A percentile compares a stretch with the other conserved stretches of the same genome.
Evolutionary conservation across 2,888 invertebrate genomes (phyloP).

Genomic region (Acrocyrtus sp.): DNA sequence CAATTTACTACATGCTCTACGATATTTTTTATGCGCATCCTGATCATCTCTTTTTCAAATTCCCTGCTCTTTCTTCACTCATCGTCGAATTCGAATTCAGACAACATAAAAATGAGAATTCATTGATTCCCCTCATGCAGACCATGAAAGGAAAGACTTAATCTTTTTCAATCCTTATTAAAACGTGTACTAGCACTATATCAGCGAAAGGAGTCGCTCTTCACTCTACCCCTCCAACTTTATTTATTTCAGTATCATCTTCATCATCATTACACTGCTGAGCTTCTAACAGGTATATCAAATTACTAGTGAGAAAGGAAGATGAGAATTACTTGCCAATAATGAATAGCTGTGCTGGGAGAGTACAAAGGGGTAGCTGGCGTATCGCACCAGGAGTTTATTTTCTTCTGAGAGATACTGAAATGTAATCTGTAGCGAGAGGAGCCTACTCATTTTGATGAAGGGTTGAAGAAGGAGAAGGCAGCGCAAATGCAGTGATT

Average conservation of each 20-base stretch:
- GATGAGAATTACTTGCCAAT: conserved; percentile 2
- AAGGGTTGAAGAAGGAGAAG: conserved; percentile 42
- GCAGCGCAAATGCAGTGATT: conserved; percentile 46
- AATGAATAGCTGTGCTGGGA: neutral
- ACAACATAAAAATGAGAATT: conserved; percentile 7
- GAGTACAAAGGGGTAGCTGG: too few relatives aligned
- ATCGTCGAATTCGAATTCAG: too few relatives aligned
- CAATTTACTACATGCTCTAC: too few relatives aligned
- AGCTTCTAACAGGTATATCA: too few relatives aligned
- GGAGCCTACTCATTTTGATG: neutral
- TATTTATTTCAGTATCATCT: conserved; percentile 5
- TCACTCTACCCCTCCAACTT: conserved; percentile 2
- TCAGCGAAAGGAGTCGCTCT: neutral
- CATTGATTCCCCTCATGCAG: conserved; percentile 22
- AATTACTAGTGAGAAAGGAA: neutral
- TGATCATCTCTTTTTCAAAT: too few relatives aligned
- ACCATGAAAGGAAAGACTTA: conserved; percentile 20
- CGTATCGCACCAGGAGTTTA: too few relatives aligned
- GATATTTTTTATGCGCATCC: too few relatives aligned
- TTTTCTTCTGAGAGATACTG: neutral
- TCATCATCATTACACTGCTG: too few relatives aligned
- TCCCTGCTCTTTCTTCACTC: too few relatives aligned
- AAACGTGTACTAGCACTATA: too few relatives aligned
- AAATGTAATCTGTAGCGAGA: conserved; percentile 4
- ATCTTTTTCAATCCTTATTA: too few relatives aligned